Base-by-base conservation (phyloP, 2,797 vertebrate species). In the Catostomus latipinnis region DNA sequence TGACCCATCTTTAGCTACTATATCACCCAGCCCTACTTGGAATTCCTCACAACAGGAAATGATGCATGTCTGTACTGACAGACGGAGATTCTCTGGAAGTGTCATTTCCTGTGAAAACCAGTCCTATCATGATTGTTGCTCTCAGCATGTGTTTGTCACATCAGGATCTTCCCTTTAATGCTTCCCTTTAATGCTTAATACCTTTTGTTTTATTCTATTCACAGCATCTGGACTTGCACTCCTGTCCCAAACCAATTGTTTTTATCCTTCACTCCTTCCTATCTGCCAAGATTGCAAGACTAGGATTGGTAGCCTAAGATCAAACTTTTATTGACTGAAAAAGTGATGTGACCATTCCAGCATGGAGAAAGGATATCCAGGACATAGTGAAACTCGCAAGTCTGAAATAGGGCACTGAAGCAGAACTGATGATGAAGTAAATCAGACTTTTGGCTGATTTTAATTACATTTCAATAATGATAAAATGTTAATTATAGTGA, bases 241-340 rank as follows among this genome's bases (percentile, higher is more conserved):
- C 96, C 0, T 99, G 97, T 88, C 98, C 98, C 14, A 99, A 99
- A 90, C 97, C 98, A 0, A 95, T 99, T 12, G 97, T 99, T 83
- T 99, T 99, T 93, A 98, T 97, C 94, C 96, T 99, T 57, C 98
- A 99, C 93, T 98, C 98, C 87, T 99, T 99, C 93, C 96, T 99
- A 69, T 99, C 97, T 0, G 97, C 98, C 57, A 99, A 99, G 92
- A 98, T 99, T 74, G 92, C 96, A 48, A 94, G 97, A 73, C 94
- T 99, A 67, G 97, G 98, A 82, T 91, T 99, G 89, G 94, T 98
- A 88, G 97, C 96, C 45, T 98, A 93, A 98, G 45, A n/a, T 58
- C 54, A 1, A 49, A 14, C 71, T 34, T 18, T 57, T 52, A 60
- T n/a, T 58, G 22, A 71, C 76, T 45, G 56, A 73, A 63, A 71